Conservation (phyloP, 2,888 invertebrate species). For the Chrysodeixis includens region DNA sequence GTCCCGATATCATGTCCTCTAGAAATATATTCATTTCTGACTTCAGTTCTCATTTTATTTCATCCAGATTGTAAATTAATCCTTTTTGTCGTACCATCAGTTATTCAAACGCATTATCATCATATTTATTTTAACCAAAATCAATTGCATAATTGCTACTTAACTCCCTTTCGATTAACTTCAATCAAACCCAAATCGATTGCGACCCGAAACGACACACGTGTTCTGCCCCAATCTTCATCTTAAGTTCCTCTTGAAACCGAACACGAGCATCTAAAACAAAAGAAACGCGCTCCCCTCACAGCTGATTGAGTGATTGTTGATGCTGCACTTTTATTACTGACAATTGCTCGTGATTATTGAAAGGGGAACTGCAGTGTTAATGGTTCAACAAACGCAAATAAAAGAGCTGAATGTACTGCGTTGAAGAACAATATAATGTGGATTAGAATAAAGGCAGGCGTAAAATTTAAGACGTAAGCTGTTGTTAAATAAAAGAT, state of each 20-base stretch:
- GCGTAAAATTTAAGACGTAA: not conserved
- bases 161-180: not conserved
- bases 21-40: not conserved
- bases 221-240: constrained; percentile 29
- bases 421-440: constrained; percentile 19
- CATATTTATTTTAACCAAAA: not conserved
- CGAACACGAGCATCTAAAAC: constrained; percentile 61
- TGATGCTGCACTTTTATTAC: constrained; percentile 77
- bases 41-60: not conserved
- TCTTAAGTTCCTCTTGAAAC: constrained; percentile 56
- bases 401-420: constrained; percentile 46
- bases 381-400: constrained; percentile 55
- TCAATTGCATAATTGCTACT: not conserved
- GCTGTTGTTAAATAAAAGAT: not conserved
- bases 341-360: constrained; percentile 81
- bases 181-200: not conserved
- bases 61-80: not conserved
- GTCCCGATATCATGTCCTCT: not conserved
- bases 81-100: not conserved
- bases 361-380: constrained; percentile 61
- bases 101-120: not conserved
- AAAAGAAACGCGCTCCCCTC: constrained; percentile 61
- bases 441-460: not conserved
- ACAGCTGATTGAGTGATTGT: constrained; percentile 72
- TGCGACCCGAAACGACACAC: constrained; percentile 7